Percentiles rank a stretch among this genome's conserved stretches.
These are phyloP conservation scores for Thoracochromis brauschi DNA, from an alignment of 2,113 vertebrate genomes.

Conservation along the genomic window DNA sequence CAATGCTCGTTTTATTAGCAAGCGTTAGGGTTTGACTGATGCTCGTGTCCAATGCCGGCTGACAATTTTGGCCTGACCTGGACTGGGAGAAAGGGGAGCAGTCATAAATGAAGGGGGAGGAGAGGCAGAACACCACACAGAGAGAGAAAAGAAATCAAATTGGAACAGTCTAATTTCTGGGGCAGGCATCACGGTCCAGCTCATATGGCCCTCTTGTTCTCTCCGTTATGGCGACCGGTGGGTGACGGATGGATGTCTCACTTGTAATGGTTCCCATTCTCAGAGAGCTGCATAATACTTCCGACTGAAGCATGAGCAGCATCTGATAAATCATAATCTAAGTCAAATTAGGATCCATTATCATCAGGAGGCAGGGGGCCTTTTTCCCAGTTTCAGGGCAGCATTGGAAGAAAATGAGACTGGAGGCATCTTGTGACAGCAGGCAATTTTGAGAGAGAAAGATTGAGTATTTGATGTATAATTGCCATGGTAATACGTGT, in stretches of 20 bases:
- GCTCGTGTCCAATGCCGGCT: background rate
- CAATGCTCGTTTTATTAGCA: background rate
- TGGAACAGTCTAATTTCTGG: conserved; percentile 48
- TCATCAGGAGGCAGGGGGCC: conserved; percentile 33
- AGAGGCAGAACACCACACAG: background rate
- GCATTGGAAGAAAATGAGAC: conserved; percentile 29
- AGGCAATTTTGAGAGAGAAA: conserved; percentile 37
- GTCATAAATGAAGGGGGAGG: background rate
- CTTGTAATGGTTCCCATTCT: conserved; percentile 54
- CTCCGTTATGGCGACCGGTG: background rate
- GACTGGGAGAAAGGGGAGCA: background rate
- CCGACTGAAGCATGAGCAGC: conserved; percentile 25
- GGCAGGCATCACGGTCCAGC: conserved; percentile 14
- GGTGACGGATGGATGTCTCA: conserved; percentile 43
- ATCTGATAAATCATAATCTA: conserved; percentile 58
- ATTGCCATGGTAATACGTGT: conserved; percentile 24
- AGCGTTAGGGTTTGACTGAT: conserved; percentile 19
- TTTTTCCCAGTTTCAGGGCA: conserved; percentile 7
- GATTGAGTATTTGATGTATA: conserved; percentile 14
- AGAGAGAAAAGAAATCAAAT: conserved; percentile 35
- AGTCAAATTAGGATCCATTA: conserved; percentile 63
- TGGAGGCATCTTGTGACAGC: conserved; percentile 40
- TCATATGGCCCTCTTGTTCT: background rate
- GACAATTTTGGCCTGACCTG: background rate
- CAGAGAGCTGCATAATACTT: conserved; percentile 32